Percentiles rank a stretch among this genome's conserved stretches.
phyloP scores from a whole-genome alignment of 2,888 invertebrate genomes.

The Syrista parreyssii region DNA sequence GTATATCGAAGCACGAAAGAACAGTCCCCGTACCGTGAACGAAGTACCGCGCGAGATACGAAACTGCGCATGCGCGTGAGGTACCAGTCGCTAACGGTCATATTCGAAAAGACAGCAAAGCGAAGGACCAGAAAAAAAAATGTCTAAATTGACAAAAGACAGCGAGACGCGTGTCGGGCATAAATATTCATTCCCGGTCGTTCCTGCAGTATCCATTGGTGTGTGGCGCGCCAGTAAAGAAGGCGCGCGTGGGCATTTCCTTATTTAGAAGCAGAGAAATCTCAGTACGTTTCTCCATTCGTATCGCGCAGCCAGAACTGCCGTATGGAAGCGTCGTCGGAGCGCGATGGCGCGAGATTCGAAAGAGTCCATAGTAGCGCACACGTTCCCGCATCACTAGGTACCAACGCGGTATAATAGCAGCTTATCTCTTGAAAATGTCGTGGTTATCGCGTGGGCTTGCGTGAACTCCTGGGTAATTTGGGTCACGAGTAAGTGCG shows the following conservation, averaged over 20 bases:
- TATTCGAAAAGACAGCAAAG: not conserved
- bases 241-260: slow-evolving; percentile 50
- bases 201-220: not conserved
- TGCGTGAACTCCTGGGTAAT: not conserved
- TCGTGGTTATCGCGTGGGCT: not conserved
- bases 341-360: not conserved
- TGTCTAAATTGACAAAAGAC: not conserved
- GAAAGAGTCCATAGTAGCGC: not conserved
- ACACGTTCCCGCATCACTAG: not conserved
- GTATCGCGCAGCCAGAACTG: not conserved
- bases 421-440: not conserved
- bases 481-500: not conserved
- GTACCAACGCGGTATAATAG: not conserved
- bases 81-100: not conserved
- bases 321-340: not conserved
- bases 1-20: not conserved
- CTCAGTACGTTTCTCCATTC: not conserved
- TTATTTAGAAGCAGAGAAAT: slow-evolving; percentile 49
- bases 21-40: not conserved
- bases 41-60: not conserved
- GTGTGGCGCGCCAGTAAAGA: slow-evolving; percentile 28
- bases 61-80: not conserved
- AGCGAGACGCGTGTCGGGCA: not conserved
- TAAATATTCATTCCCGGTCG: slow-evolving; percentile 8
- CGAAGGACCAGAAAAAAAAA: not conserved